Conservation (phyloP, 2,113 vertebrate genomes). For the Syngnathus floridae region DNA sequence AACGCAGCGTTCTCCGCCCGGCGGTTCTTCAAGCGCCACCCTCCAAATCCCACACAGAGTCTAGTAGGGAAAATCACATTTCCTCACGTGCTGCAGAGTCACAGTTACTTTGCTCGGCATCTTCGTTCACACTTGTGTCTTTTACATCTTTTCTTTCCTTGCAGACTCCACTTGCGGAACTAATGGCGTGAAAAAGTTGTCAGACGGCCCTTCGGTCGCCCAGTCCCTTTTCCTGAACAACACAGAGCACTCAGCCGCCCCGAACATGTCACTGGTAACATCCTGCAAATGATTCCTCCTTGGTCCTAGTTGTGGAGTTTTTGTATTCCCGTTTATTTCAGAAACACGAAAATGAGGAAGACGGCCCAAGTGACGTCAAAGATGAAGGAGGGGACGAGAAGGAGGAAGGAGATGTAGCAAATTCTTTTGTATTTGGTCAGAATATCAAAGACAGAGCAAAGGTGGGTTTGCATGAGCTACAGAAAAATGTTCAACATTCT, state of each 20-base stretch:
- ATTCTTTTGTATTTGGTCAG: conserved; percentile 91
- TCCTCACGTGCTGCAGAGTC: neutral
- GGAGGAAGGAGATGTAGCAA: conserved; percentile 71
- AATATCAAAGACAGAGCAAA: conserved; percentile 96
- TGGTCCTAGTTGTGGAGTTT: neutral
- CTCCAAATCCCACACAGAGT: conserved; percentile 80
- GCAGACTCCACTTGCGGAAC: conserved; percentile 85
- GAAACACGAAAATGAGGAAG: conserved; percentile 73
- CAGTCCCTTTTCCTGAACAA: conserved; percentile 69
- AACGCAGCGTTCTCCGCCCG: conserved; percentile 91
- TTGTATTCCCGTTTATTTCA: conserved; percentile 19
- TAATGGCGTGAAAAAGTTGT: conserved; percentile 82
- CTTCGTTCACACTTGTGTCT: neutral
- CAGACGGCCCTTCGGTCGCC: conserved; percentile 64
- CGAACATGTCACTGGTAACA: conserved; percentile 2
- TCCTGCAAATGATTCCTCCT: neutral
- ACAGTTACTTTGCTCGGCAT: neutral
- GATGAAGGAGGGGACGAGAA: conserved; percentile 71
- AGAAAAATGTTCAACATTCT: no score
- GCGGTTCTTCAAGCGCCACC: conserved; percentile 89
- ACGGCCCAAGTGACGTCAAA: conserved; percentile 58
- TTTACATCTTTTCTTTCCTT: neutral
- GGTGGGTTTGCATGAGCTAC: conserved; percentile 56
- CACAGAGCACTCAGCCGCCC: conserved; percentile 55
- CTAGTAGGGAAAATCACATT: conserved; percentile 69